Evolutionary conservation across 2,888 invertebrate genomes (phyloP).

Genomic region (Polydrusus cervinus): DNA sequence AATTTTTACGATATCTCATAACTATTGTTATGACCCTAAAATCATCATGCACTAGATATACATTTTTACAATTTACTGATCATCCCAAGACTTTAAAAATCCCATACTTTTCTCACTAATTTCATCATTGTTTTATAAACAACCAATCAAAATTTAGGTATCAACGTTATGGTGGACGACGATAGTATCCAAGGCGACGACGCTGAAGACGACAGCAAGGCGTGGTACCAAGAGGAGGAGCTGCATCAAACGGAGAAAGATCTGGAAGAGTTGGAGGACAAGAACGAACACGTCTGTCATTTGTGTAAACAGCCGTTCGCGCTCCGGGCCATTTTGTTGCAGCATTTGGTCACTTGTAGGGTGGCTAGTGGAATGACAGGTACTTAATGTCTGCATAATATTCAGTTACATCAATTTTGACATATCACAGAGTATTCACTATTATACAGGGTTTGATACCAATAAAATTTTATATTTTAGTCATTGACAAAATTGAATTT

Average conservation of each 20-base stretch:
- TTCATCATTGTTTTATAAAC: not conserved
- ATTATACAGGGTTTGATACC: too few relatives aligned
- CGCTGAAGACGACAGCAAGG: constrained; percentile 66
- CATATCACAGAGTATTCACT: too few relatives aligned
- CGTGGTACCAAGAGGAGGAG: constrained; percentile 71
- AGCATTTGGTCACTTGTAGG: constrained; percentile 69
- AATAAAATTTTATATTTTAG: too few relatives aligned
- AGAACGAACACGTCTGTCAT: constrained; percentile 68
- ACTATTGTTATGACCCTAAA: too few relatives aligned
- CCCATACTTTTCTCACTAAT: not conserved
- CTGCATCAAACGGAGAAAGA: constrained; percentile 71
- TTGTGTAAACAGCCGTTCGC: constrained; percentile 70
- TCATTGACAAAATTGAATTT: too few relatives aligned
- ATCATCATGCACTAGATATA: too few relatives aligned
- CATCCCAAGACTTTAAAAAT: not conserved
- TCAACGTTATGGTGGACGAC: constrained; percentile 82
- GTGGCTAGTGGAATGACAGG: constrained; percentile 64
- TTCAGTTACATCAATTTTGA: too few relatives aligned
- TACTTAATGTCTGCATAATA: too few relatives aligned
- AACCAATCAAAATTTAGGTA: constrained; percentile 70
- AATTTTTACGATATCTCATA: too few relatives aligned
- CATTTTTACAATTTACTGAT: too few relatives aligned
- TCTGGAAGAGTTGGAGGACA: constrained; percentile 70
- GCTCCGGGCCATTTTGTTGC: constrained; percentile 66
- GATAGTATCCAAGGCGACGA: constrained; percentile 58